Evolutionary conservation across 2,113 vertebrate genomes (phyloP).

Genomic region (Pedionomus torquatus): DNA sequence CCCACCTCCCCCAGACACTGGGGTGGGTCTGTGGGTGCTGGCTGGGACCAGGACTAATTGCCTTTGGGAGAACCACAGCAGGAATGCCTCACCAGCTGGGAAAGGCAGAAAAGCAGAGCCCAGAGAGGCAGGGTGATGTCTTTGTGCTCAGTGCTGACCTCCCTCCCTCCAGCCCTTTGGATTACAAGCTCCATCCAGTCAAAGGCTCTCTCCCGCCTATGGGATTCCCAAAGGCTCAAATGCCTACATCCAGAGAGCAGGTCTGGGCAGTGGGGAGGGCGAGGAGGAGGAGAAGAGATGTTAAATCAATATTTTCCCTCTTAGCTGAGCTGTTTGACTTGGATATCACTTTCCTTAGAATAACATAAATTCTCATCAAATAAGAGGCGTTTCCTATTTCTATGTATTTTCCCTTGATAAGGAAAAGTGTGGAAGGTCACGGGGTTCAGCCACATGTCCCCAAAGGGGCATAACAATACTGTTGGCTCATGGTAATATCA

Average conservation of each 20-base stretch:
- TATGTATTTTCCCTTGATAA: conserved; percentile 47
- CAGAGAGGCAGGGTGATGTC: background rate
- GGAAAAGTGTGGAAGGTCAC: conserved; percentile 28
- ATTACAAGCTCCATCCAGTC: background rate
- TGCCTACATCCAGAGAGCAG: background rate
- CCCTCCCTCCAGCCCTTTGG: background rate
- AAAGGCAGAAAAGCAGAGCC: background rate
- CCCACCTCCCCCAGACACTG: background rate
- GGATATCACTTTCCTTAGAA: conserved; percentile 46
- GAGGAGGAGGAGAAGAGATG: conserved; percentile 11
- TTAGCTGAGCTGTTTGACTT: conserved; percentile 49
- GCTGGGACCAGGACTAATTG: background rate
- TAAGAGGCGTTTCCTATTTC: conserved; percentile 30
- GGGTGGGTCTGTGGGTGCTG: background rate
- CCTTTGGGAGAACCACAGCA: background rate
- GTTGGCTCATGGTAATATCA: conserved; percentile 58
- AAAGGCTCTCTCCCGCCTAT: background rate
- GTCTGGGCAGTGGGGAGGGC: background rate
- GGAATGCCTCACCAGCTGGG: background rate
- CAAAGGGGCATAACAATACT: conserved; percentile 50
- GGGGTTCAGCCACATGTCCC: conserved; percentile 7
- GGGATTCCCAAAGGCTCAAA: background rate
- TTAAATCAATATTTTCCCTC: conserved; percentile 54
- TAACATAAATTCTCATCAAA: conserved; percentile 43
- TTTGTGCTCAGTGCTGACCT: background rate